Evolutionary conservation across 2,113 vertebrate species (phyloP).

Genomic region (Sus scrofa): DNA sequence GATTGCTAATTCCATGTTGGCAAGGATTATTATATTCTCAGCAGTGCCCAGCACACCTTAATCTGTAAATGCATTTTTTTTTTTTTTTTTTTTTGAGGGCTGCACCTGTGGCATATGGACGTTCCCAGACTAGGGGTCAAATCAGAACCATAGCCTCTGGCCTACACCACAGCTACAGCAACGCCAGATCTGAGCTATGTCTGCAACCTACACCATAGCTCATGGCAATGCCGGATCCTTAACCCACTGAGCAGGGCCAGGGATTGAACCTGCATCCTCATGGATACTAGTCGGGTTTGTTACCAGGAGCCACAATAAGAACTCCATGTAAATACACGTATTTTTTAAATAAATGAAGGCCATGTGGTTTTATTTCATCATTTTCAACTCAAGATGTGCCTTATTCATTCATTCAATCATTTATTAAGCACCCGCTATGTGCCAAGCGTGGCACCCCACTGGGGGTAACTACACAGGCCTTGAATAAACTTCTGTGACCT

Average conservation of each 20-base stretch:
- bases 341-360: background rate
- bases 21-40: background rate
- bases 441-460: constrained; percentile 39
- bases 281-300: too few species aligned
- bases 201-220: too few species aligned
- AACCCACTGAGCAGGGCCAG: too few species aligned
- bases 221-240: too few species aligned
- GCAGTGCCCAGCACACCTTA: background rate
- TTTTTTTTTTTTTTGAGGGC: too few species aligned
- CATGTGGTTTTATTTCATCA: background rate
- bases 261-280: too few species aligned
- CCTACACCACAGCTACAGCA: too few species aligned
- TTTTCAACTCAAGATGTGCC: background rate
- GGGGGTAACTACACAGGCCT: constrained; percentile 73
- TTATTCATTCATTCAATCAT: background rate
- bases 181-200: too few species aligned
- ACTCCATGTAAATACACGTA: background rate
- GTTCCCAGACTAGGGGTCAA: too few species aligned
- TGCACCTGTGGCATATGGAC: too few species aligned
- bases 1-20: background rate
- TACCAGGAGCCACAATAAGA: too few species aligned
- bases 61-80: background rate
- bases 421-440: constrained; percentile 18
- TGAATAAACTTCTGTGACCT: constrained; percentile 83
- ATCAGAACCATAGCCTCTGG: too few species aligned